phyloP scores from a whole-genome alignment of 2,888 invertebrate species.

The Tridacna gigas region DNA sequence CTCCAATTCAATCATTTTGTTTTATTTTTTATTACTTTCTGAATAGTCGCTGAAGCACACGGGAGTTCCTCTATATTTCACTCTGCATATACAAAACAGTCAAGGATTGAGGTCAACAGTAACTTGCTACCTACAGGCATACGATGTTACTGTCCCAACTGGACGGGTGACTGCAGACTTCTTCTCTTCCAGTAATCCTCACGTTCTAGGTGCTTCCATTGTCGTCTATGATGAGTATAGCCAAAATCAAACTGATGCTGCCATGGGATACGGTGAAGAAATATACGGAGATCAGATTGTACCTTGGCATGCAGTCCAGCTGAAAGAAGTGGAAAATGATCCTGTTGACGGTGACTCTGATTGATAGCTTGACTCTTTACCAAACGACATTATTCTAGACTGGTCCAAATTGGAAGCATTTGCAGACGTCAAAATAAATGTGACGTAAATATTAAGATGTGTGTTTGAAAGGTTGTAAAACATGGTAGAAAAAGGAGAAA shows the following conservation, averaged over 20 bases:
- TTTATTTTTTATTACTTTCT: too few species aligned
- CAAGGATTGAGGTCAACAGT: slow-evolving; percentile 58
- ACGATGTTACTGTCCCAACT: slow-evolving; percentile 68
- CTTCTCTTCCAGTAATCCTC: slow-evolving; percentile 65
- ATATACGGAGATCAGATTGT: slow-evolving; percentile 57
- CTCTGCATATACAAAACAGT: slow-evolving; percentile 68
- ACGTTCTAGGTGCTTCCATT: slow-evolving; percentile 56
- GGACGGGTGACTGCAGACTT: slow-evolving; percentile 67
- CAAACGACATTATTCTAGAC: too few species aligned
- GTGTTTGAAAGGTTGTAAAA: too few species aligned
- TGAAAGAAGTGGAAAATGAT: not conserved
- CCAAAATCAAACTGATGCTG: slow-evolving; percentile 25
- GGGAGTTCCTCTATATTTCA: slow-evolving; percentile 69
- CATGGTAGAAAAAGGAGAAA: too few species aligned
- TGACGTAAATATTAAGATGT: too few species aligned
- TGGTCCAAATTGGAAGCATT: too few species aligned
- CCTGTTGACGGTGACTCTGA: too few species aligned
- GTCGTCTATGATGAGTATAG: slow-evolving; percentile 68
- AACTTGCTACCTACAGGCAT: slow-evolving; percentile 48
- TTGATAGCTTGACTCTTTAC: too few species aligned
- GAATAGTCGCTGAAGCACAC: slow-evolving; percentile 12
- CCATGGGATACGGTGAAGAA: slow-evolving; percentile 48
- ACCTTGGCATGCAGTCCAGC: slow-evolving; percentile 29
- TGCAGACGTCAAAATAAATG: too few species aligned
- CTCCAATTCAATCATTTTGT: too few species aligned